These are phyloP conservation scores for Eubucco bourcierii DNA, from an alignment of 2,113 vertebrate genomes.

Conservation along the genomic window DNA sequence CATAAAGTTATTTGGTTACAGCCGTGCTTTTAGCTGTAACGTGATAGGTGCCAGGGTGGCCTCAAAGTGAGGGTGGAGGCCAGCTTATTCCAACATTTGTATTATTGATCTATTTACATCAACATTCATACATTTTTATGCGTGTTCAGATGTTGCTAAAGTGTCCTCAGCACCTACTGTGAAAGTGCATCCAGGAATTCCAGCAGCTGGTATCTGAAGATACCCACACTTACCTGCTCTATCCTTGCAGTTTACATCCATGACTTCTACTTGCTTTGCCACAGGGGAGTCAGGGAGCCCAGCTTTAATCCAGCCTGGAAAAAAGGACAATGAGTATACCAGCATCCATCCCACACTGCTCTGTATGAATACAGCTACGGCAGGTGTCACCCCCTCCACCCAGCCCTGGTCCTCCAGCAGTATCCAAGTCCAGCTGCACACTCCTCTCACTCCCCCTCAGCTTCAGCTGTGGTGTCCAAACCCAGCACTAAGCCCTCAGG, in stretches of 20 bases:
- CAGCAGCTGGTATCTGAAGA: not conserved
- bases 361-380: not conserved
- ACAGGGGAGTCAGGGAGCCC: not conserved
- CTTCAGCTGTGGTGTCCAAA: not conserved
- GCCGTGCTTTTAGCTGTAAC: not conserved
- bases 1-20: not conserved
- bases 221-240: not conserved
- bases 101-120: not conserved
- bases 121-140: not conserved
- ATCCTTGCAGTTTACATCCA: not conserved
- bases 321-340: fast-evolving
- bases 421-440: not conserved
- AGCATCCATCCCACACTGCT: too few relatives aligned
- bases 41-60: fast-evolving
- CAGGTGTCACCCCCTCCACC: not conserved
- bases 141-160: not conserved
- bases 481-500: not conserved
- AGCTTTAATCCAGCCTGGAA: not conserved
- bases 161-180: not conserved
- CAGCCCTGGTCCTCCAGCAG: not conserved
- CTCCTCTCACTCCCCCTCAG: not conserved
- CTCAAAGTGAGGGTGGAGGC: not conserved
- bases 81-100: not conserved
- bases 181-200: not conserved
- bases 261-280: not conserved